Evolutionary conservation across 2,113 vertebrate species (phyloP), one percentile per base, ranked within the genome.

Genomic region (Sciurus niger): DNA sequence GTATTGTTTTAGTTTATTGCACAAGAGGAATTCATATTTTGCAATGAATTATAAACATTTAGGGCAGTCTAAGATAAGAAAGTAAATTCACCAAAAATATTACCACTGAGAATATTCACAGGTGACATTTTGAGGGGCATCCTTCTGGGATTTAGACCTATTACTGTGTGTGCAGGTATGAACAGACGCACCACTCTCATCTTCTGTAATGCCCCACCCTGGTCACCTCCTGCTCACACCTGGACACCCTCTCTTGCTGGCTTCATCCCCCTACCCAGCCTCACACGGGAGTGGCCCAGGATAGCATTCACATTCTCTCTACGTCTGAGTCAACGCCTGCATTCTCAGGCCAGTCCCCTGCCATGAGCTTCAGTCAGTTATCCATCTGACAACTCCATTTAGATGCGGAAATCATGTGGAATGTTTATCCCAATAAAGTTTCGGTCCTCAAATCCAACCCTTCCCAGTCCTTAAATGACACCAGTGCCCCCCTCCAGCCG

Each of bases 81-180:
- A 65, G 37, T 77, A 40, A 95, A 89, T 53, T 65, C 51, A 73
- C 53, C 79, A 53, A 93, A 93, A 93, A 73, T 79, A 34, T 79
- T 53, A 72, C 53, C 80, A 46, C 53, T 13, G 40, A 84, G 53
- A 94, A 65, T 88, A 87, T 43, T 43, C 87, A 34, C 34, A 58
- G 88, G 11, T 55, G 65, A 67, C 95, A 55, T 65, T 67, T 74
- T 2, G 10, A 11, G 34, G 32, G 46, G 4, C 16, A 13, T 37
- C 92, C 9, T n/a, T 43, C 24, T 51, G 34, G 83, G 82, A 83
- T 43, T 51, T 55, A 40, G 58, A 77, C 74, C 67, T 67, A 22
- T 68, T 25, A 32, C 55, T 18, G 2, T 9, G 6, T n/a, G 40
- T 24, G 18, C 32, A 4, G 6, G 34, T 0, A 53, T 12, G 11